These are phyloP conservation scores for Brachionus asplanchnoidis DNA, from an alignment of 1,140 invertebrate species.

Conservation along the genomic window DNA sequence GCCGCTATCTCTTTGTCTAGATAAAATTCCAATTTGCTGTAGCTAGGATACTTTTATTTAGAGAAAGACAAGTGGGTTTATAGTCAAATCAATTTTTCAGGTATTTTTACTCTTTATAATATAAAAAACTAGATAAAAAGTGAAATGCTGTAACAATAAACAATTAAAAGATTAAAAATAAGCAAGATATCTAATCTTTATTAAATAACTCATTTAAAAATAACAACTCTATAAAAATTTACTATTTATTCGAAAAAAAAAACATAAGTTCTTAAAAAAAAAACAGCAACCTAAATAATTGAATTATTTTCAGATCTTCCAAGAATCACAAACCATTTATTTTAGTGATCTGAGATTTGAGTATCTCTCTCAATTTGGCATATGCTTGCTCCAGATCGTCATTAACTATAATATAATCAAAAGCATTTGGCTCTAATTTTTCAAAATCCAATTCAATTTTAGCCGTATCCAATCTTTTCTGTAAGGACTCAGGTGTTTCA, in stretches of 20 bases:
- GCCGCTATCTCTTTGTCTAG: no score
- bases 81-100: no score
- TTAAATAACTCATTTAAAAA: neutral
- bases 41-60: no score
- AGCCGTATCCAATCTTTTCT: conserved; percentile 69
- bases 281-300: neutral
- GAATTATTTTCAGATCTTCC: neutral
- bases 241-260: neutral
- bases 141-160: no score
- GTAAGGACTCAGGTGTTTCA: conserved; percentile 79
- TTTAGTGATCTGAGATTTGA: conserved; percentile 40
- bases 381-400: conserved; percentile 84
- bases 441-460: conserved; percentile 77
- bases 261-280: neutral
- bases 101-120: no score
- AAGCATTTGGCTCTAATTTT: conserved; percentile 68
- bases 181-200: no score
- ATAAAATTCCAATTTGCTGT: no score
- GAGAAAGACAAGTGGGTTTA: no score
- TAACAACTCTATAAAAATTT: neutral
- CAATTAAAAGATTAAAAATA: no score
- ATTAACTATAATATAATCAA: conserved; percentile 85
- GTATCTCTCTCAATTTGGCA: conserved; percentile 63
- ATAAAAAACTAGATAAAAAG: no score
- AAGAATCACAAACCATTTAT: neutral